Conservation (phyloP, 35 echinoderm and acorn worm species). For the Strongylocentrotus purpuratus region DNA sequence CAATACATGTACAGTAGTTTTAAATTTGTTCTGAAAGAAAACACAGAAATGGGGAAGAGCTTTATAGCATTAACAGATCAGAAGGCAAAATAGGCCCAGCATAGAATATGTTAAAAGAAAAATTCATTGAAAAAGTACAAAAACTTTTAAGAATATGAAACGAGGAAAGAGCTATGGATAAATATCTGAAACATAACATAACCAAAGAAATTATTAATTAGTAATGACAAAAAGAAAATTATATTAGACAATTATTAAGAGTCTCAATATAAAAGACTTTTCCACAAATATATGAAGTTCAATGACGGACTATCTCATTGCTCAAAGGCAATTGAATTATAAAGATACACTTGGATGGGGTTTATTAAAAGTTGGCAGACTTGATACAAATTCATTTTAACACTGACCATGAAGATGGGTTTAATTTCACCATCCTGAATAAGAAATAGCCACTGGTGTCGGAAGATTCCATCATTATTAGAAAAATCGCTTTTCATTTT, state of each 20-base stretch:
- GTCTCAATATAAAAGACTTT: neutral
- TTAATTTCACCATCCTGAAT: neutral
- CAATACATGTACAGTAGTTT: neutral
- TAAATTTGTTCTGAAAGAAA: neutral
- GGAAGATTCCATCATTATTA: neutral
- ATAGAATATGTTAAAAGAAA: neutral
- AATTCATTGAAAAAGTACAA: neutral
- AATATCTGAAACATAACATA: no score
- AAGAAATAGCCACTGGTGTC: neutral
- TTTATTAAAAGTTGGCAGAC: no score
- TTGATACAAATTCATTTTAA: neutral
- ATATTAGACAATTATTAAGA: no score
- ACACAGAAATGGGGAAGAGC: neutral
- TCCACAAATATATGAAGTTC: no score
- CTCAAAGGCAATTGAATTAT: neutral
- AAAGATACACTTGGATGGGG: neutral
- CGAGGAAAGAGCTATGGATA: no score
- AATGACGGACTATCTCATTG: neutral
- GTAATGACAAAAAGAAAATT: no score
- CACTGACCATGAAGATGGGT: neutral
- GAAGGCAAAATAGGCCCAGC: neutral
- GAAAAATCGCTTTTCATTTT: conserved; percentile 28
- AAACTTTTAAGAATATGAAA: neutral
- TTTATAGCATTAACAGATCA: neutral
- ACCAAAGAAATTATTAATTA: no score